phyloP scores from a whole-genome alignment of 2,113 vertebrate genomes.

The Arvicanthis niloticus region DNA sequence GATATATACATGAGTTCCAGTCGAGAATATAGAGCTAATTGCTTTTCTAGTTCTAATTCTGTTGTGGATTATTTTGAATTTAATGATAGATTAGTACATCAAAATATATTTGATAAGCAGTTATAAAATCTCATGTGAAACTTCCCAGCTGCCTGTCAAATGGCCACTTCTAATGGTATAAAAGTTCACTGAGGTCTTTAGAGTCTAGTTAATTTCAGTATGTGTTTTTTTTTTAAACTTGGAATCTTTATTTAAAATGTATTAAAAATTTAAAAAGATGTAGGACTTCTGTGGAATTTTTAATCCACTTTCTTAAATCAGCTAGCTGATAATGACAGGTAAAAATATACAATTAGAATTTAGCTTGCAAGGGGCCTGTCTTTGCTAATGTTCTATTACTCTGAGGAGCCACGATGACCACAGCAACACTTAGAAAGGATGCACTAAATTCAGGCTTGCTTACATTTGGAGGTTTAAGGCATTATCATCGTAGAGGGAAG shows the following conservation, averaged over 20 bases:
- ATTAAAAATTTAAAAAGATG: neutral
- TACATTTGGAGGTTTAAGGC: neutral
- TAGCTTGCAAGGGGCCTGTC: neutral
- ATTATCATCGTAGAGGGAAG: neutral
- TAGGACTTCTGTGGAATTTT: neutral
- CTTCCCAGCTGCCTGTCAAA: neutral
- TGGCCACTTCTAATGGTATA: neutral
- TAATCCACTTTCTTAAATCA: slow-evolving; percentile 5
- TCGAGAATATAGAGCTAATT: neutral
- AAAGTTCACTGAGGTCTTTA: neutral
- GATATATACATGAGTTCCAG: neutral
- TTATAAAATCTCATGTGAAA: neutral
- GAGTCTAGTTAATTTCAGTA: neutral
- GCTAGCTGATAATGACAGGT: neutral
- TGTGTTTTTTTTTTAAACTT: neutral
- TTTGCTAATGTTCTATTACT: neutral
- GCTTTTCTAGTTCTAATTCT: neutral
- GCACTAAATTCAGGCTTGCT: neutral
- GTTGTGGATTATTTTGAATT: neutral
- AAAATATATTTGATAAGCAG: neutral
- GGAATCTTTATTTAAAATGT: neutral
- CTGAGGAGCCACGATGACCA: neutral
- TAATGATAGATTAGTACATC: neutral
- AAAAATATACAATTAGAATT: slow-evolving; percentile 21
- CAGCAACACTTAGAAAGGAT: neutral